A percentile compares a stretch with the other conserved stretches of the same genome.
Evolutionary conservation across 2,888 invertebrate genomes (phyloP).

Genomic region (Apeira syringaria): DNA sequence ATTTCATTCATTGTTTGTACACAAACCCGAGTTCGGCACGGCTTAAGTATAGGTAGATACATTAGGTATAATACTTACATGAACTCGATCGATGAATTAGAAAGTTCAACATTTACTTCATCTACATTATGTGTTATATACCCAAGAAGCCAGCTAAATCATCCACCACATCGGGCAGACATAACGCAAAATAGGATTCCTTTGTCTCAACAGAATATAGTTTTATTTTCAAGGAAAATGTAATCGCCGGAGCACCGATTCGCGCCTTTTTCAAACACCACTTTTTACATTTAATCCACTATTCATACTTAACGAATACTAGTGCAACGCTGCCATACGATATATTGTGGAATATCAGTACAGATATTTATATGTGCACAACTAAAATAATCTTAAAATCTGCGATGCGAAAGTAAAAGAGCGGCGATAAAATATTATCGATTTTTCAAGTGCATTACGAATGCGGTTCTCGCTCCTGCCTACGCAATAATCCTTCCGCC

Average conservation of each 20-base stretch:
- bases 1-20: no score
- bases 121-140: slow-evolving; percentile 38
- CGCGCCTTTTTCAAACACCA: slow-evolving; percentile 72
- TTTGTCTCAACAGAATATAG: slow-evolving; percentile 49
- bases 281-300: slow-evolving; percentile 43
- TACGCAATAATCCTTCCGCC: slow-evolving; percentile 39
- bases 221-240: slow-evolving; percentile 43
- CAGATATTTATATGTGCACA: neutral
- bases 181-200: slow-evolving; percentile 31
- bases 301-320: slow-evolving; percentile 25
- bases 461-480: slow-evolving; percentile 46
- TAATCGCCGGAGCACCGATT: slow-evolving; percentile 50
- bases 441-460: slow-evolving; percentile 62
- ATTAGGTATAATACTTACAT: slow-evolving; percentile 62
- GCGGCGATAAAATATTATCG: slow-evolving; percentile 74
- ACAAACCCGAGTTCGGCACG: no score
- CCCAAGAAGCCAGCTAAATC: slow-evolving; percentile 38
- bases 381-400: slow-evolving; percentile 38
- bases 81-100: slow-evolving; percentile 56
- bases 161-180: slow-evolving; percentile 28
- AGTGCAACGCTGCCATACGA: slow-evolving; percentile 14
- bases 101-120: slow-evolving; percentile 50
- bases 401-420: slow-evolving; percentile 66
- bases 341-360: slow-evolving; percentile 11
- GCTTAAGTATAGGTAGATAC: no score